A percentile compares a stretch with the other conserved stretches of the same genome.
phyloP scores from a whole-genome alignment of 2,888 invertebrate genomes.

The Hypselothyrea guttata region DNA sequence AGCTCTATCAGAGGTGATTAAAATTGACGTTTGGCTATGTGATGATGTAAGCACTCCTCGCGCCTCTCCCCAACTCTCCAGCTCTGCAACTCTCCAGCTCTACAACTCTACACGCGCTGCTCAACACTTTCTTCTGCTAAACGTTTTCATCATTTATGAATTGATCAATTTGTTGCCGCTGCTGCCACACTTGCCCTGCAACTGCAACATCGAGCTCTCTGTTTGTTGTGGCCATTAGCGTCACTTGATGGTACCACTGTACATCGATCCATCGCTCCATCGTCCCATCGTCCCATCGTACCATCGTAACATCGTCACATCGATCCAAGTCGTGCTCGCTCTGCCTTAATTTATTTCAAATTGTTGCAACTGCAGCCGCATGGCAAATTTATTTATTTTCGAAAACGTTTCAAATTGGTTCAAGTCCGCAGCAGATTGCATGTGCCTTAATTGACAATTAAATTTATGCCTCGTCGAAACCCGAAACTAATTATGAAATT shows the following conservation, averaged over 20 bases:
- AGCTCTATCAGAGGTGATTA: slow-evolving; percentile 65
- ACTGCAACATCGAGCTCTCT: slow-evolving; percentile 47
- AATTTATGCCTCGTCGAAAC: too few relatives aligned
- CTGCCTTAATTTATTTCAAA: slow-evolving; percentile 74
- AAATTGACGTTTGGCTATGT: slow-evolving; percentile 71
- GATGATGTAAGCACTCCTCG: slow-evolving; percentile 38
- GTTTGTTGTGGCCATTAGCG: slow-evolving; percentile 76
- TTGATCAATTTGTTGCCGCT: slow-evolving; percentile 74
- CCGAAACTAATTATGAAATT: too few relatives aligned
- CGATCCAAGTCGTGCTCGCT: slow-evolving; percentile 38
- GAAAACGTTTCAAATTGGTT: slow-evolving; percentile 53
- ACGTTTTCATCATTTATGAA: slow-evolving; percentile 79
- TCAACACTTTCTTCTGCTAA: slow-evolving; percentile 74
- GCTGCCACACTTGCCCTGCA: slow-evolving; percentile 30
- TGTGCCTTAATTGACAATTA: too few relatives aligned
- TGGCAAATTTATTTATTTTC: slow-evolving; percentile 57
- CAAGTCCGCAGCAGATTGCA: slow-evolving; percentile 12
- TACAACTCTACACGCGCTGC: slow-evolving; percentile 4
- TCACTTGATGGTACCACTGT: slow-evolving; percentile 61
- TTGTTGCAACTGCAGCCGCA: slow-evolving; percentile 55
- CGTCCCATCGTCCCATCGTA: too few relatives aligned
- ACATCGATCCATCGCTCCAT: slow-evolving; percentile 13
- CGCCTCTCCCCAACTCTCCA: slow-evolving; percentile 1
- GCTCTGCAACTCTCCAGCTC: not conserved
- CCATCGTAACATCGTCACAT: too few relatives aligned